A percentile compares a stretch with the other conserved stretches of the same genome.
Conservation (phyloP, 2,113 vertebrate genomes). For the Ovibos moschatus region DNA sequence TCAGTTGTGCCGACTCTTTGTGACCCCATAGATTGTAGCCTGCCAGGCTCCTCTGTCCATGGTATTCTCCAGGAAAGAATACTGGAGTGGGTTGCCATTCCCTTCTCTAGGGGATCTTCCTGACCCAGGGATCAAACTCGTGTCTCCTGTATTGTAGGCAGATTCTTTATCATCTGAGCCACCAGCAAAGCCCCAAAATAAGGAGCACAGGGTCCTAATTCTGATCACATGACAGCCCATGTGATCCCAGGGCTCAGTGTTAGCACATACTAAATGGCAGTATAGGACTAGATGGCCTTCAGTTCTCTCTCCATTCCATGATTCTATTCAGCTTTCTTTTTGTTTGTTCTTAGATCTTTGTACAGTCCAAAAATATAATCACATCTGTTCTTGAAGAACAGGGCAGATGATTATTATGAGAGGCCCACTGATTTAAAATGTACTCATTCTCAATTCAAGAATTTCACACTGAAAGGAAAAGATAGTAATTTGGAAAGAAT, state of each 20-base stretch:
- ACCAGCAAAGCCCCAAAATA: neutral
- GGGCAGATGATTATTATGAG: constrained; percentile 1
- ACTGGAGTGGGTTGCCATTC: neutral
- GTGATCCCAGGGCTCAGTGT: neutral
- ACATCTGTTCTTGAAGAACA: neutral
- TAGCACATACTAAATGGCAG: neutral
- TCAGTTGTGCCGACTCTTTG: neutral
- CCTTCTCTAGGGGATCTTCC: neutral
- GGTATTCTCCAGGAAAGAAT: neutral
- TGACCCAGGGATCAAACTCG: rapidly evolving
- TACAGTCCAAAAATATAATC: neutral
- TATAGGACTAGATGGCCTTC: neutral
- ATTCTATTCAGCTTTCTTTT: neutral
- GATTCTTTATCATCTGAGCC: neutral
- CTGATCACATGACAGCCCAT: neutral
- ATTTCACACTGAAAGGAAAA: neutral
- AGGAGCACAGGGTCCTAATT: neutral
- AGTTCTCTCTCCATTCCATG: neutral
- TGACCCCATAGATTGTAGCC: neutral
- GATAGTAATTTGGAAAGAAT: neutral
- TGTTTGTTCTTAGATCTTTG: neutral
- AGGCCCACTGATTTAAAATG: neutral
- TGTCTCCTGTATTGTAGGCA: neutral
- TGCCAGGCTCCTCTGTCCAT: neutral
- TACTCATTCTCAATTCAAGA: neutral